phyloP scores from a whole-genome alignment of 2,888 invertebrate species.

The Morpho deidamia region DNA sequence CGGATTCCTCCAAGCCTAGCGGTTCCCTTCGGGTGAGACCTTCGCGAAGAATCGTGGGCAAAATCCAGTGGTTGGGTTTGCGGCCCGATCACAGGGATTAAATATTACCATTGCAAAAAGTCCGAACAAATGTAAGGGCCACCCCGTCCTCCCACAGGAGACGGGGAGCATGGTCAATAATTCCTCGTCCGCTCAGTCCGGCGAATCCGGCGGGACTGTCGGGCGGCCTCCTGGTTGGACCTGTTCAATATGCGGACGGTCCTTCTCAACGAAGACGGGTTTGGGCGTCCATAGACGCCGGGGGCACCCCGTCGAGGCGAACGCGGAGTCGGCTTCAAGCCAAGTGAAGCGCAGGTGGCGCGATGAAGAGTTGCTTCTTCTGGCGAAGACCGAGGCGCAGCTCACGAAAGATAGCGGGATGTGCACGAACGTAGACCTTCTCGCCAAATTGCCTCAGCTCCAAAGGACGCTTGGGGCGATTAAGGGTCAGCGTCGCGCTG shows the following conservation, averaged over 20 bases:
- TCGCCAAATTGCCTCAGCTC: constrained; percentile 13
- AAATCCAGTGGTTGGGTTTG: no score
- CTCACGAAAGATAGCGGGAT: constrained; percentile 6
- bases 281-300: constrained; percentile 18
- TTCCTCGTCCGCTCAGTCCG: no score
- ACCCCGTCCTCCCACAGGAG: no score
- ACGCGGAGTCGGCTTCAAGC: constrained; percentile 19
- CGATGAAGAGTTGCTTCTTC: constrained; percentile 19
- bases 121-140: no score
- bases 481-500: no score
- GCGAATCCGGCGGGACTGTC: background rate
- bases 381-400: constrained; percentile 23
- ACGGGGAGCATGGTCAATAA: no score
- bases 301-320: constrained; percentile 21
- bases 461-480: constrained; percentile 3
- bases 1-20: no score
- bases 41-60: no score
- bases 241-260: constrained; percentile 17
- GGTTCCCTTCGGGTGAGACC: no score
- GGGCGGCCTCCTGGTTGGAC: no score
- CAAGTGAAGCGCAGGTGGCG: constrained; percentile 24
- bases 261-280: constrained; percentile 16
- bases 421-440: constrained; percentile 11
- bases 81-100: constrained; percentile 1
- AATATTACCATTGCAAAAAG: no score